Base-by-base conservation (phyloP, 2,797 vertebrate genomes). In the Ambastaia sidthimunki region DNA sequence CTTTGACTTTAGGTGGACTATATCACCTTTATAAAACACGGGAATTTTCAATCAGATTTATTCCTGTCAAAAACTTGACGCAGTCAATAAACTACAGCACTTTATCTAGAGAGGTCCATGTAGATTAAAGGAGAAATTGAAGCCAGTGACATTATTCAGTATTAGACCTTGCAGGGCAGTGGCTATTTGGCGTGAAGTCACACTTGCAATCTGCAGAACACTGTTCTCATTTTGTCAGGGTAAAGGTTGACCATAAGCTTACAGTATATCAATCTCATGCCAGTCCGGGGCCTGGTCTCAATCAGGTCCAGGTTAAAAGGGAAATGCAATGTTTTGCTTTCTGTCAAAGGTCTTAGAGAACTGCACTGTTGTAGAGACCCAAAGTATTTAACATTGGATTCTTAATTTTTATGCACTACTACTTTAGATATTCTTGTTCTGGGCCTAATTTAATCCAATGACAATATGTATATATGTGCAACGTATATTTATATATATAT, bases 211-310 rank as follows among this genome's bases (percentile, higher is more conserved):
- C 90, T 89, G 83, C 87, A 89, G 91, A 90, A 89, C 83, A 83
- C 80, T 89, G 89, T 90, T 91, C 93, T 91, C 92, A 94, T 93
- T 93, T 93, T 91, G 90, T 83, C 75, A 82, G 90, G 92, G 91
- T 92, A 83, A 84, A 85, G 82, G 84, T 80, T 67, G 74, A 19
- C 67, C 54, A 50, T 78, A 60, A 87, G 82, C 88, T 87, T 76
- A 79, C 55, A 62, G 55, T 71, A 52, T 81, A 85, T 86, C 84
- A 84, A 88, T 92, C 90, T 91, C 73, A 70, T 74, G 79, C 31
- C 80, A 74, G 70, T 68, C 70, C 37, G 66, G 79, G 73, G 75
- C 81, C 41, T 74, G 82, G 71, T 81, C 81, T 82, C 84, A 83
- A 85, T 87, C 81, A 78, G 60, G 80, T 68, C 23, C 41, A 31